A percentile compares a stretch with the other conserved stretches of the same genome.
Conservation (phyloP, 2,113 vertebrate species). For the Mixornis gularis region DNA sequence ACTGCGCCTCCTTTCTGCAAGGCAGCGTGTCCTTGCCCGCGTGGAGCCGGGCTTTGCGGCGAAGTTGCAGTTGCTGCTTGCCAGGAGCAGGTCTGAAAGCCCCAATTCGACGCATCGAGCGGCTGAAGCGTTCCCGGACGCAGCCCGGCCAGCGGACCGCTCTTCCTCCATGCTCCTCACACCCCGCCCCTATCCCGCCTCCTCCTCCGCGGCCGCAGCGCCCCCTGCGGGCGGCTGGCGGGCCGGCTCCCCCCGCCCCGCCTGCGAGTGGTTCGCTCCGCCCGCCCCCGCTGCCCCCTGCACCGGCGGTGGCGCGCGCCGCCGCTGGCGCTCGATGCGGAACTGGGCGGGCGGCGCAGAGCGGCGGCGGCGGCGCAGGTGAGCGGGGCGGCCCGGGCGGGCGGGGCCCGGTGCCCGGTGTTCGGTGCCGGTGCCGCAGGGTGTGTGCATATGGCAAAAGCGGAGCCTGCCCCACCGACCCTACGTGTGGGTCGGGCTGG, state of each 20-base stretch:
- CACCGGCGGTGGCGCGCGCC: too few relatives aligned
- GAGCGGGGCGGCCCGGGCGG: neutral
- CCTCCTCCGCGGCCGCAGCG: too few relatives aligned
- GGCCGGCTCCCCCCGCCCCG: too few relatives aligned
- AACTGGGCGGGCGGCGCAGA: too few relatives aligned
- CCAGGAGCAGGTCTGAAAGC: neutral
- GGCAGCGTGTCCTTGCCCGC: accelerated
- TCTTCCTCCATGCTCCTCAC: too few relatives aligned
- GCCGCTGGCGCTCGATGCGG: too few relatives aligned
- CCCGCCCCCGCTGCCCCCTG: too few relatives aligned
- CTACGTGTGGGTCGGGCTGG: neutral
- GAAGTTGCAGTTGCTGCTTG: neutral
- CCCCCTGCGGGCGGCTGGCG: too few relatives aligned
- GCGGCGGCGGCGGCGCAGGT: too few relatives aligned
- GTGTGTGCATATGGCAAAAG: neutral
- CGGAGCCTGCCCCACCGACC: neutral
- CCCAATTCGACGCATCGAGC: accelerated
- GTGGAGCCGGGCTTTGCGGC: neutral
- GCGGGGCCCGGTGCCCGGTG: neutral
- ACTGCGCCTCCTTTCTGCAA: accelerated
- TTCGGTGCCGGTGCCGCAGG: neutral
- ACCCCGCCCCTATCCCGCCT: too few relatives aligned
- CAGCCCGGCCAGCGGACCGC: too few relatives aligned
- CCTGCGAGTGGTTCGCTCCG: too few relatives aligned
- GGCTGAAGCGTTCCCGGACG: accelerated